Evolutionary conservation across 2,113 vertebrate species (phyloP).

Genomic region (Kryptolebias marmoratus): DNA sequence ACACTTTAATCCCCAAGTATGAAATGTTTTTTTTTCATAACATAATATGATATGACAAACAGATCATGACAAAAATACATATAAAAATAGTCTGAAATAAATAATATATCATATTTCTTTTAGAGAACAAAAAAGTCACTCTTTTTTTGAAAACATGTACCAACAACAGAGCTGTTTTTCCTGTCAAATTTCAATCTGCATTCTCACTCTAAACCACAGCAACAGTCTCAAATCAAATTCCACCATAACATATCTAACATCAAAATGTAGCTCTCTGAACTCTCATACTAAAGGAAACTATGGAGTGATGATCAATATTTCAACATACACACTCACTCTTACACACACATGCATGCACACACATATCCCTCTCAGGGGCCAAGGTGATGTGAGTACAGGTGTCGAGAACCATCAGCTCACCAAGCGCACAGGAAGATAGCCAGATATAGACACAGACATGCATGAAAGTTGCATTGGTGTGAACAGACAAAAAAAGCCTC

Average conservation of each 20-base stretch:
- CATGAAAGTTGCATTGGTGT: conserved; percentile 67
- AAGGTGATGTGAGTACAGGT: conserved; percentile 64
- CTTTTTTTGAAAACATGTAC: neutral
- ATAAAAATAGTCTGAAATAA: too few relatives aligned
- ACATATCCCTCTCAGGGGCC: conserved; percentile 37
- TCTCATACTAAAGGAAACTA: conserved; percentile 11
- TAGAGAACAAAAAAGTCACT: too few relatives aligned
- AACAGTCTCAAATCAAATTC: conserved; percentile 1
- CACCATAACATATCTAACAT: conserved; percentile 10
- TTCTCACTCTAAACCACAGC: neutral
- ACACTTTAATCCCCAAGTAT: too few relatives aligned
- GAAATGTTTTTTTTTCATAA: too few relatives aligned
- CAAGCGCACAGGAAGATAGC: conserved; percentile 28
- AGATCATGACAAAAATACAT: too few relatives aligned
- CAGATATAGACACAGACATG: conserved; percentile 48
- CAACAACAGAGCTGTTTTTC: neutral
- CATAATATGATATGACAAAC: too few relatives aligned
- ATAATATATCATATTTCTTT: too few relatives aligned
- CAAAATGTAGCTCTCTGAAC: conserved; percentile 13
- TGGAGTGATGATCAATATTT: conserved; percentile 56
- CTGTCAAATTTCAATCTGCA: neutral
- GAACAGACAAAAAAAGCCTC: conserved; percentile 63
- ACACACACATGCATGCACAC: conserved; percentile 12
- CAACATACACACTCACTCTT: conserved; percentile 17
- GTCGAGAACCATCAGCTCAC: conserved; percentile 62